Base-by-base conservation (phyloP, 1,140 invertebrate genomes). In the Sarcophaga peregrina region DNA sequence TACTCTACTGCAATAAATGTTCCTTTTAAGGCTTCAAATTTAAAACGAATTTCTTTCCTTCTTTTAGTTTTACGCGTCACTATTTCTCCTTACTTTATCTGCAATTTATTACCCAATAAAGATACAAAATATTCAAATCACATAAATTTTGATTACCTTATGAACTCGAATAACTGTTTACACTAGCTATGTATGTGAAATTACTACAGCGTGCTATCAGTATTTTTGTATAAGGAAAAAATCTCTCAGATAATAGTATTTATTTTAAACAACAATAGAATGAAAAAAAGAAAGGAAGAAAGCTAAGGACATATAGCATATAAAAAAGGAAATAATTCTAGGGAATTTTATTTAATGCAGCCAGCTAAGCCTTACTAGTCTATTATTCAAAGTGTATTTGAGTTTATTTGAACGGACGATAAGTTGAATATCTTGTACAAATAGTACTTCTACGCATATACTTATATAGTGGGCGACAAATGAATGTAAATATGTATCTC, bases 351-450 rank as follows among this genome's bases (percentile, higher is more conserved):
- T 58, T 58, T 58, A 58, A 58, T 58, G 54, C 54, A n/a, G 54
- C 13, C 54, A n/a, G 54, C 54, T 58, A 58, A 58, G 54, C 54
- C 54, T 58, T 54, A 13, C 4, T n/a, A n/a, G 11, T 15, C 54
- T 58, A 58, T 58, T 58, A 58, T 58, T 58, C 54, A 58, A 58
- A 58, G 54, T 58, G 54, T 58, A 58, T n/a, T 58, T 58, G 15
- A n/a, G 54, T n/a, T 15, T 37, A 37, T 37, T n/a, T 58, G 54
- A 15, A 58, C 54, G 15, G 1, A n/a, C 54, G 54, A 58, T 52
- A n/a, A n/a, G 54, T n/a, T 15, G 11, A 58, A 58, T 1, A 15
- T 15, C 11, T n/a, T 58, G 15, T 58, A 58, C 54, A 58, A 37
- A 37, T 37, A 37, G 15, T 58, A 58, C n/a, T 58, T 58, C 15